Evolutionary conservation across 2,888 invertebrate genomes (phyloP).

Genomic region (Mylabris sibirica): DNA sequence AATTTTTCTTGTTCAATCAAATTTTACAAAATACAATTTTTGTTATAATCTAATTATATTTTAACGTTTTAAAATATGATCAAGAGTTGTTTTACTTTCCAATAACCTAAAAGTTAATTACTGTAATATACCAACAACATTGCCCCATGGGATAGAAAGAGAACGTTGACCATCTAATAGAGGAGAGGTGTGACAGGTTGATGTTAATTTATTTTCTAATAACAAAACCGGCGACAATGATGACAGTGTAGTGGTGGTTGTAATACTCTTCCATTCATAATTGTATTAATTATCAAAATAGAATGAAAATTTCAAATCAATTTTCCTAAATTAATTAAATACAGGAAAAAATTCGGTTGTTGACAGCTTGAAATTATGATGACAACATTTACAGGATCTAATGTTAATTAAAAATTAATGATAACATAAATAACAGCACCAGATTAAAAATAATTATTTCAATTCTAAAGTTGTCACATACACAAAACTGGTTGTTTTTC

Average conservation of each 20-base stretch:
- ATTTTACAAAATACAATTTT: slow-evolving; percentile 5
- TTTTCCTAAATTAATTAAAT: slow-evolving; percentile 14
- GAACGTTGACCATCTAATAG: not conserved
- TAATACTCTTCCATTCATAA: slow-evolving; percentile 2
- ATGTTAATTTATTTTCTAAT: slow-evolving; percentile 7
- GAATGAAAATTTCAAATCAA: not conserved
- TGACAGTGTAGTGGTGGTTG: not conserved
- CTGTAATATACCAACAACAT: not conserved
- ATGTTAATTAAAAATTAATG: slow-evolving; percentile 1
- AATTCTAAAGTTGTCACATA: not conserved
- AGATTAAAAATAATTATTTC: not conserved
- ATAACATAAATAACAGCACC: not conserved
- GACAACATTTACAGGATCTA: not conserved
- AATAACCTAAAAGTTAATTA: slow-evolving; percentile 11
- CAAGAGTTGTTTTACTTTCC: not conserved
- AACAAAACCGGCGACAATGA: not conserved
- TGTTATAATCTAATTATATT: slow-evolving; percentile 2
- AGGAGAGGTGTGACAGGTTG: slow-evolving; percentile 1
- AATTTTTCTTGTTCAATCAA: slow-evolving; percentile 17
- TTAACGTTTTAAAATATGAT: not conserved
- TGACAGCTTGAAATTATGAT: not conserved
- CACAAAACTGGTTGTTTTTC: too few relatives aligned
- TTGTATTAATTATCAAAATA: not conserved
- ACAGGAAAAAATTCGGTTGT: not conserved
- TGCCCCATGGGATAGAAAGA: slow-evolving; percentile 8